These are phyloP conservation scores for Lacerta viridis DNA, from an alignment of 2,797 vertebrate genomes.

Conservation along the genomic window DNA sequence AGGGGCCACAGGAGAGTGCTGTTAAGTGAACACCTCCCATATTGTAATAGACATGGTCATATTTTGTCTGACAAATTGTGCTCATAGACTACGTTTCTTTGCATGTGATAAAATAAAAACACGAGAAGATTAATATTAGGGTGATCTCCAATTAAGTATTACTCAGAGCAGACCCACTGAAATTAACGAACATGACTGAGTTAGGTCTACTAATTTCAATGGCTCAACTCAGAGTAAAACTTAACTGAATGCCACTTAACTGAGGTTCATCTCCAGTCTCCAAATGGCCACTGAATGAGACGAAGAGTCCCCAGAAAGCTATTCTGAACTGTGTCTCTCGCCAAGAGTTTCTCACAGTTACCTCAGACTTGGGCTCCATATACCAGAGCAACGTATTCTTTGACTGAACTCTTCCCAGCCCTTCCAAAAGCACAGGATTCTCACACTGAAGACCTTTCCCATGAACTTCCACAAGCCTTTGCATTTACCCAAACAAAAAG, in stretches of 20 bases:
- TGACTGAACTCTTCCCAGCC: slow-evolving; percentile 39
- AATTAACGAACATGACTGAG: too few relatives aligned
- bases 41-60: not conserved
- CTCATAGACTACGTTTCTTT: not conserved
- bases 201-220: too few relatives aligned
- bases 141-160: too few relatives aligned
- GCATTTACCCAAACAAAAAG: slow-evolving; percentile 29
- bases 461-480: slow-evolving; percentile 35
- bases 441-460: slow-evolving; percentile 52
- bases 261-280: not conserved
- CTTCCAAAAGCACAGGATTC: not conserved
- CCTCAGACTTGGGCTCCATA: not conserved
- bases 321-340: not conserved
- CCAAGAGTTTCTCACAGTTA: slow-evolving; percentile 2
- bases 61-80: not conserved
- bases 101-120: not conserved
- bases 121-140: not conserved
- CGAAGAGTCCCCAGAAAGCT: not conserved
- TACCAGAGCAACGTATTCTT: accelerated
- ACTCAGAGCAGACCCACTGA: too few relatives aligned
- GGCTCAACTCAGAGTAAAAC: too few relatives aligned
- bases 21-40: not conserved
- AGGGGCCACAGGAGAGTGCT: not conserved
- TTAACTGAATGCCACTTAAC: too few relatives aligned
- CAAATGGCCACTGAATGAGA: not conserved